Evolutionary conservation across 2,113 vertebrate genomes (phyloP).

Genomic region (Pseudorectes ferrugineus): DNA sequence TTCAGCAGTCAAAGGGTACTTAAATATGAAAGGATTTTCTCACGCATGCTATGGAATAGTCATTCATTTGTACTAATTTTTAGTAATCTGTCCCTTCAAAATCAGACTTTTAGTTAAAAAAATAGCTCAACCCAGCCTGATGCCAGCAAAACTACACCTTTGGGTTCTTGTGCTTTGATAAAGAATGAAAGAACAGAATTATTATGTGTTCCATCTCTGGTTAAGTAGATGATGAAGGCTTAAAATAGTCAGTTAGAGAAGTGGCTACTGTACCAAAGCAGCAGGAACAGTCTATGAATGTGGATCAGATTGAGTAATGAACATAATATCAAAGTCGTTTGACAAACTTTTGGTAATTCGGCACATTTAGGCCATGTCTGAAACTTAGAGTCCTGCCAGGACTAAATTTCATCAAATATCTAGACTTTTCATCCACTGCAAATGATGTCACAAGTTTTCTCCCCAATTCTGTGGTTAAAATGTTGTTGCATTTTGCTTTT

Average conservation of each 20-base stretch:
- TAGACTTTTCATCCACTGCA: not conserved
- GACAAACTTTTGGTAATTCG: not conserved
- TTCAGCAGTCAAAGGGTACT: not conserved
- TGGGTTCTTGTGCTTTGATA: not conserved
- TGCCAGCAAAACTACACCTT: not conserved
- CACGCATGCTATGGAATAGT: not conserved
- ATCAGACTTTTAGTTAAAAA: not conserved
- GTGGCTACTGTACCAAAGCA: not conserved
- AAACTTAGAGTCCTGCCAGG: not conserved
- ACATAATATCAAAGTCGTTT: not conserved
- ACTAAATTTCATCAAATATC: not conserved
- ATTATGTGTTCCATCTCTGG: not conserved
- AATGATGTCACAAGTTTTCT: not conserved
- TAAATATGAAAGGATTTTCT: not conserved
- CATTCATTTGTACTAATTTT: not conserved
- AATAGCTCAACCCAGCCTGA: not conserved
- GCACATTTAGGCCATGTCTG: not conserved
- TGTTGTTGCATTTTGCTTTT: not conserved
- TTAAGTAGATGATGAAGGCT: not conserved
- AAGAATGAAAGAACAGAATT: slow-evolving; percentile 6
- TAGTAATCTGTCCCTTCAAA: not conserved
- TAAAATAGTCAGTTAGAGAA: not conserved
- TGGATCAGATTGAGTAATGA: not conserved
- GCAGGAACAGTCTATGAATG: not conserved
- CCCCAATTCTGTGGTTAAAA: not conserved